Conservation (phyloP, 2,113 vertebrate genomes). For the Xenotilapia leptura region DNA sequence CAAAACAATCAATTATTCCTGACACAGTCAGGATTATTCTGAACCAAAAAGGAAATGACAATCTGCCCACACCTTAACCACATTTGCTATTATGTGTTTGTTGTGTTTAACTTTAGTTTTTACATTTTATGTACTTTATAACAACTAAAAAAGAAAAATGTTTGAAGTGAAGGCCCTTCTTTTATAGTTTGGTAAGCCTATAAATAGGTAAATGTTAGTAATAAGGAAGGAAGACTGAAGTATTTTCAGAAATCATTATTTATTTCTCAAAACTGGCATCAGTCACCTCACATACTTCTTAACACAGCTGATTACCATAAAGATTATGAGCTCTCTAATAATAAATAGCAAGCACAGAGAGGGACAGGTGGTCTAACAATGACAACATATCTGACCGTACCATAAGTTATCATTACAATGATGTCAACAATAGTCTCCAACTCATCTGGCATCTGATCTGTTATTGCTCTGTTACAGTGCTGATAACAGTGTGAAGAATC, state of each 20-base stretch:
- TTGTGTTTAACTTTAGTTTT: background rate
- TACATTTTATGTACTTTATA: rapidly evolving
- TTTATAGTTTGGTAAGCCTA: background rate
- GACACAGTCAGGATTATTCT: background rate
- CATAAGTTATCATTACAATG: background rate
- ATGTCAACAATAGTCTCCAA: rapidly evolving
- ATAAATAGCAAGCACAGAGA: background rate
- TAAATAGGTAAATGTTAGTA: background rate
- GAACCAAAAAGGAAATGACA: background rate
- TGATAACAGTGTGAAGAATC: background rate
- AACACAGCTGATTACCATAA: background rate
- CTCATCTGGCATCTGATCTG: background rate
- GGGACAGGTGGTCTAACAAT: rapidly evolving
- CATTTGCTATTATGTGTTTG: background rate
- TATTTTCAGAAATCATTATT: background rate
- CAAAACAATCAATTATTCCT: background rate
- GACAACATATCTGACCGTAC: background rate
- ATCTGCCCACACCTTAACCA: background rate
- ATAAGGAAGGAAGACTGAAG: background rate
- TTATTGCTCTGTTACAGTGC: background rate
- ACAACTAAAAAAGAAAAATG: background rate
- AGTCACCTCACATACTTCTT: background rate
- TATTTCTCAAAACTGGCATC: background rate
- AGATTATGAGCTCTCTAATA: background rate
- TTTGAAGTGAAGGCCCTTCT: background rate